Conservation (phyloP, 2,797 vertebrate species). For the Ataeniobius toweri region DNA sequence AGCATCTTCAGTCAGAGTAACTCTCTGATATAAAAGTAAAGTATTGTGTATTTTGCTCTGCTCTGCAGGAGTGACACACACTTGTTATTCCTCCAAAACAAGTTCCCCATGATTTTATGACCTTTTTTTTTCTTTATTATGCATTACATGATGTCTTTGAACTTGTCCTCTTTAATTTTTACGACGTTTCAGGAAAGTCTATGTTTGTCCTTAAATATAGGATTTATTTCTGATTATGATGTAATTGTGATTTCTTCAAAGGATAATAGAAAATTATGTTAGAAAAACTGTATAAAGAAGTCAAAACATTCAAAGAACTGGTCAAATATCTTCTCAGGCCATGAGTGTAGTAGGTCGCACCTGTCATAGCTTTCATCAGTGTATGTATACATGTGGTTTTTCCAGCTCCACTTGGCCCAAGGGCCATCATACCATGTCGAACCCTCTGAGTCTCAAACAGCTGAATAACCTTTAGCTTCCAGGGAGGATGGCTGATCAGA, state of each 20-base stretch:
- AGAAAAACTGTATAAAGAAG: neutral
- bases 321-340: neutral
- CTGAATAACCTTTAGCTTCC: constrained; percentile 96
- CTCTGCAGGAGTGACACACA: no score
- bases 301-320: neutral
- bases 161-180: neutral
- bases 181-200: no score
- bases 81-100: no score
- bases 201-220: no score
- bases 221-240: neutral
- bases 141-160: no score
- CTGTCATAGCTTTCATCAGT: constrained; percentile 94
- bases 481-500: constrained; percentile 91
- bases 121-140: no score
- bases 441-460: constrained; percentile 94
- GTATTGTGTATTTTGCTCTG: no score
- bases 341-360: constrained; percentile 64
- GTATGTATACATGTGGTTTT: constrained; percentile 93
- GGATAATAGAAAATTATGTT: neutral
- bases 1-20: neutral
- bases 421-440: constrained; percentile 95
- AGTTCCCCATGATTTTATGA: no score
- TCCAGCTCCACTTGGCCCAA: constrained; percentile 95
- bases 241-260: neutral
- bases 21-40: no score